Evolutionary conservation across 2,797 vertebrate genomes (phyloP).

Genomic region (Rhinella marina): DNA sequence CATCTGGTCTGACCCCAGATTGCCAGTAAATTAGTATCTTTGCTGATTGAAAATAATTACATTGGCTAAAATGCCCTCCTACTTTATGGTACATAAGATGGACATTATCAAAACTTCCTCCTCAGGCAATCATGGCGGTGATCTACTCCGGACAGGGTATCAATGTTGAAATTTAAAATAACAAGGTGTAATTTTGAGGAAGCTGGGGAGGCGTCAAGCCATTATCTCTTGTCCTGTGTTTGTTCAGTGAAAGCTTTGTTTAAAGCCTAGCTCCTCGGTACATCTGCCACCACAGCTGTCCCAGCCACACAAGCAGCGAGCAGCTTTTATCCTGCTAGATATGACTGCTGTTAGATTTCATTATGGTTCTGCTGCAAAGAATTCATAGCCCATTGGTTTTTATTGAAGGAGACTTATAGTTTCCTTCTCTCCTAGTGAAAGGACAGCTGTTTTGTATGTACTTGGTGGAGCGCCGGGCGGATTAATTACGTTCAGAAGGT

Average conservation of each 20-base stretch:
- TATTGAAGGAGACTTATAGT: conserved; percentile 69
- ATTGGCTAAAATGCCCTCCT: not conserved
- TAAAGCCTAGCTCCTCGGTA: conserved; percentile 64
- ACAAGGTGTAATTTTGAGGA: conserved; percentile 63
- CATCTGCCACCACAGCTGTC: conserved; percentile 73
- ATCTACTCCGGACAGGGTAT: conserved; percentile 39
- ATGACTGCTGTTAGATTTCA: conserved; percentile 68
- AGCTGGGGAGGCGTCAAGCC: conserved; percentile 67
- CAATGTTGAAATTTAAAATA: conserved; percentile 63
- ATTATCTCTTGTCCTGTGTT: conserved; percentile 64
- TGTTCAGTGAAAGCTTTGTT: conserved; percentile 67
- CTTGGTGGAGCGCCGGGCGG: conserved; percentile 67
- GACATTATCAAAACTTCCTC: not conserved
- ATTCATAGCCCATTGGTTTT: conserved; percentile 74
- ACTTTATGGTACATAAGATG: not conserved
- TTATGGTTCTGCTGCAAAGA: conserved; percentile 65
- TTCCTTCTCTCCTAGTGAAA: conserved; percentile 66
- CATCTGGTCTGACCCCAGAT: not conserved
- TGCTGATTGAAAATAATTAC: not conserved
- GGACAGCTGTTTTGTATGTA: conserved; percentile 72
- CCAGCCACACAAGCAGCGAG: conserved; percentile 61
- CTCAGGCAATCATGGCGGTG: not conserved
- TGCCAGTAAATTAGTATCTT: not conserved
- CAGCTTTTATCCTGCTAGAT: conserved; percentile 66
- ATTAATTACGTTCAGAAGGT: conserved; percentile 71